Evolutionary conservation across 2,113 vertebrate genomes (phyloP).

Genomic region (rat (Rattus norvegicus)): GRCr8 NC_086020.1:188900501-188901000

Average conservation of each 20-base stretch:
- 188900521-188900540: constrained; percentile 81
- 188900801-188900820: background rate
- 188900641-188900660: background rate
- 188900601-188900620: background rate
- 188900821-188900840: background rate
- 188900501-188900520: constrained; percentile 86
- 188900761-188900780: background rate
- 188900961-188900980: background rate
- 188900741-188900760: background rate
- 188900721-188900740: background rate
- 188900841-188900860: background rate
- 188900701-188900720: background rate
- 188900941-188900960: background rate
- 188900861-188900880: background rate
- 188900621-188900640: background rate
- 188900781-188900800: background rate
- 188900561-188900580: background rate
- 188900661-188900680: background rate
- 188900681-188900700: background rate
- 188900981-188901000: background rate
- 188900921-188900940: background rate
- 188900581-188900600: background rate
- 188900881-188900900: background rate
- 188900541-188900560: constrained; percentile 5
- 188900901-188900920: background rate